phyloP scores from a whole-genome alignment of 2,888 invertebrate genomes.

The Neoaliturus tenellus region DNA sequence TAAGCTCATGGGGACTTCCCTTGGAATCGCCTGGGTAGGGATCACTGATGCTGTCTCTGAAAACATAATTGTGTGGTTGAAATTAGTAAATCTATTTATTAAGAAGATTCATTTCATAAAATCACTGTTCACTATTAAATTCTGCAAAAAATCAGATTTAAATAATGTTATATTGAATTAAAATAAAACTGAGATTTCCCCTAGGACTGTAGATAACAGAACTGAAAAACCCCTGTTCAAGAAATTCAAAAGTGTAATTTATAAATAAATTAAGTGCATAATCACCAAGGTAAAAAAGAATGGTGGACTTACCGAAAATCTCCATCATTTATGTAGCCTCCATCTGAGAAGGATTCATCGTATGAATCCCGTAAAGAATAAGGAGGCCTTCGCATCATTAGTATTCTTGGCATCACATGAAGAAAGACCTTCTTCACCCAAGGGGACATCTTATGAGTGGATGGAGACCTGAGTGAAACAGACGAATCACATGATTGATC shows the following conservation, averaged over 20 bases:
- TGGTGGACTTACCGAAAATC: slow-evolving; percentile 81
- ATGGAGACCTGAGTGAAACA: slow-evolving; percentile 90
- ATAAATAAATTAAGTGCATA: no score
- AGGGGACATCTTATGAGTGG: slow-evolving; percentile 95
- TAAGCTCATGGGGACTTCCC: slow-evolving; percentile 73
- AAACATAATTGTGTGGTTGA: slow-evolving; percentile 58
- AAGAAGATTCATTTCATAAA: no score
- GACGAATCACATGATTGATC: no score
- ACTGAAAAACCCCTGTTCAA: no score
- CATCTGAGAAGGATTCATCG: slow-evolving; percentile 87
- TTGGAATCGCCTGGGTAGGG: slow-evolving; percentile 81
- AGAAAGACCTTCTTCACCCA: slow-evolving; percentile 93
- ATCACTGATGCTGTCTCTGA: slow-evolving; percentile 81
- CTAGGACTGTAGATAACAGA: no score
- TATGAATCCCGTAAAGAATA: slow-evolving; percentile 84
- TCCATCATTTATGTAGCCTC: slow-evolving; percentile 88
- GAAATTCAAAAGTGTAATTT: background rate
- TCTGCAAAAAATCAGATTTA: no score
- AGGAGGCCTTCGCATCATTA: slow-evolving; percentile 94
- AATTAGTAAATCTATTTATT: no score
- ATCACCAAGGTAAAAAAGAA: no score
- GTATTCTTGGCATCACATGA: slow-evolving; percentile 92
- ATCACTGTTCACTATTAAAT: no score
- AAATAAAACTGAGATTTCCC: no score
- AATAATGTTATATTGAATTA: no score